Conservation (phyloP, 2,113 vertebrate species). For the Dolichallabes microphthalmus region DNA sequence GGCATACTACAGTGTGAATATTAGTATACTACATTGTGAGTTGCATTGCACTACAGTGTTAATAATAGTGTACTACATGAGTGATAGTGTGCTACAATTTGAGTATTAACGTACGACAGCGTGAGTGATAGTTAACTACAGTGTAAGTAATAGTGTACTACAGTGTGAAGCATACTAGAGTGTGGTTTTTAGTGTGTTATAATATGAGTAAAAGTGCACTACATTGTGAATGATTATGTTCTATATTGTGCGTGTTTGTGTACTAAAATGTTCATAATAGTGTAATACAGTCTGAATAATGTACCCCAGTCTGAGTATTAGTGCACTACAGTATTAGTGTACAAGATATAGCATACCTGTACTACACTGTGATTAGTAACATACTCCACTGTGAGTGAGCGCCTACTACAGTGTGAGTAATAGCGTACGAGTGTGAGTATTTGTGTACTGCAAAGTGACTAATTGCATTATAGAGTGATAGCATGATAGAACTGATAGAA, state of each 20-base stretch:
- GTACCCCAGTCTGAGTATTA: not conserved
- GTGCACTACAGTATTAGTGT: not conserved
- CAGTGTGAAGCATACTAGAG: not conserved
- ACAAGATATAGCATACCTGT: not conserved
- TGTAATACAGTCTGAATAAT: not conserved
- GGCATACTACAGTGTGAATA: no score
- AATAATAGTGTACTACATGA: no score
- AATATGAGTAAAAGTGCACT: not conserved
- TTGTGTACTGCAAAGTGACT: no score
- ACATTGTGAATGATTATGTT: not conserved
- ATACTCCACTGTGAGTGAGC: not conserved
- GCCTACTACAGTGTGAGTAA: not conserved
- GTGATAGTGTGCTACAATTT: no score
- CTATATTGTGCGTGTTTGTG: not conserved
- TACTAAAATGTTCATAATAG: not conserved
- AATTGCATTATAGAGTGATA: no score
- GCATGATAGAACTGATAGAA: no score
- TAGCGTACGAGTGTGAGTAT: no score
- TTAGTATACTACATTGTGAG: no score
- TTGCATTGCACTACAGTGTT: no score
- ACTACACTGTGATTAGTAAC: not conserved
- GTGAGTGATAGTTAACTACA: not conserved
- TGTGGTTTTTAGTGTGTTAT: not conserved
- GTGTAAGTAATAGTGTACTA: not conserved
- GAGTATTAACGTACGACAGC: no score